Percentiles rank a stretch among this genome's conserved stretches.
Conservation (phyloP, 2,113 vertebrate species). For the Fulmarus glacialis region DNA sequence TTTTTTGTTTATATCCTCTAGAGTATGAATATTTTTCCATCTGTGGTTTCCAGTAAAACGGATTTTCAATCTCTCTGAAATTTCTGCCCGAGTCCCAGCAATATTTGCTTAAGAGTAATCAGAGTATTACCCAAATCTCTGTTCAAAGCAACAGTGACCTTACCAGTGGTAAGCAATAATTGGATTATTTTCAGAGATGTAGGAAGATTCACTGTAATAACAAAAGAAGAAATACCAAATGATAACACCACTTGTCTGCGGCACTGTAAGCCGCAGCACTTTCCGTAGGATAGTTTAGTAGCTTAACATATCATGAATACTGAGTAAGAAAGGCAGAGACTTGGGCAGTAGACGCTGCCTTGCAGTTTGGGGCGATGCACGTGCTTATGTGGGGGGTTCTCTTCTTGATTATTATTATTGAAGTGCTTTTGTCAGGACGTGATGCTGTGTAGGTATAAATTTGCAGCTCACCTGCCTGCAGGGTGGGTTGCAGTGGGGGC, state of each 20-base stretch:
- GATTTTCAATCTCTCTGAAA: conserved; percentile 52
- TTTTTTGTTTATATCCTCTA: not conserved
- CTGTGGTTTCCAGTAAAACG: conserved; percentile 36
- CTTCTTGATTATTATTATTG: not conserved
- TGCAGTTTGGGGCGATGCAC: not conserved
- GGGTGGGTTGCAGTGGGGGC: not conserved
- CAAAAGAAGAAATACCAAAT: conserved; percentile 56
- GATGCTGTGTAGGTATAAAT: not conserved
- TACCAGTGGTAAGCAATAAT: conserved; percentile 51
- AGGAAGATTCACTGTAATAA: conserved; percentile 55
- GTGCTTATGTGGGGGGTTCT: not conserved
- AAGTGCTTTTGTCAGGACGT: not conserved
- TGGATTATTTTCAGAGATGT: conserved; percentile 64
- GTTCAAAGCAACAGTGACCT: conserved; percentile 56
- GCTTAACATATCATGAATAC: conserved; percentile 18
- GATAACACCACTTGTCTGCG: conserved; percentile 46
- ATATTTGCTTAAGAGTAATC: conserved; percentile 64
- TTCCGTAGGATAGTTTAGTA: not conserved
- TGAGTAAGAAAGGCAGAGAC: conserved; percentile 3
- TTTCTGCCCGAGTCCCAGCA: conserved; percentile 20
- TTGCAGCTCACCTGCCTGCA: not conserved
- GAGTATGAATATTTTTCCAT: conserved; percentile 40
- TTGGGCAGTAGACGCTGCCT: not conserved
- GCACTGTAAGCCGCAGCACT: not conserved
- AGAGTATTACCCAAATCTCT: conserved; percentile 59